Evolutionary conservation across 2,113 vertebrate genomes (phyloP).

Genomic region (Aegotheles bennettii): DNA sequence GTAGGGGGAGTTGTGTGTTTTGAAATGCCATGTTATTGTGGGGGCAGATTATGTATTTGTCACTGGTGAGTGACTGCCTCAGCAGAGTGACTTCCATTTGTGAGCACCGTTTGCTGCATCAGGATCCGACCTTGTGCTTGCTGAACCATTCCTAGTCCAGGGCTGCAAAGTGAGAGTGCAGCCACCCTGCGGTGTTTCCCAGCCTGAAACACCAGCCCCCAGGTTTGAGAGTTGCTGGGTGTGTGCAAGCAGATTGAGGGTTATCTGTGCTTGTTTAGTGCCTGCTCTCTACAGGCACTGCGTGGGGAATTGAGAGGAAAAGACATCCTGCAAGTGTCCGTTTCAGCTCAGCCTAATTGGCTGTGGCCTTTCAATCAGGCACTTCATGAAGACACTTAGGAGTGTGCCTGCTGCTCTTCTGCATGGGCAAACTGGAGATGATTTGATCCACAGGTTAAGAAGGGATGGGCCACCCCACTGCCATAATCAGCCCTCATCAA

Average conservation of each 20-base stretch:
- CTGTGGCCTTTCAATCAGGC: conserved; percentile 50
- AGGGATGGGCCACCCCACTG: not conserved
- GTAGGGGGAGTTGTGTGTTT: not conserved
- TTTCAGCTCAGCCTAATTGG: conserved; percentile 45
- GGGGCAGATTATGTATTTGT: not conserved
- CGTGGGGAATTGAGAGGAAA: not conserved
- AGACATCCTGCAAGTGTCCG: conserved; percentile 16
- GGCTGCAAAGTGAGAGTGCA: not conserved
- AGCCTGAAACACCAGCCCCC: fast-evolving
- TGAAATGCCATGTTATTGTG: not conserved
- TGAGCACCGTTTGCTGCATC: not conserved
- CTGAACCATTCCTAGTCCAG: not conserved
- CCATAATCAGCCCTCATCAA: conserved; percentile 44
- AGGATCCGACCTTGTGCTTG: fast-evolving
- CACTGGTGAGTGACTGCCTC: not conserved
- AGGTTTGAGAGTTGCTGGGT: not conserved
- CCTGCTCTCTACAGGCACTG: not conserved
- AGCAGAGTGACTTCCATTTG: not conserved
- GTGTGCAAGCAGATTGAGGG: not conserved
- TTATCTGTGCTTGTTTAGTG: not conserved
- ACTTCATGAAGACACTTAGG: conserved; percentile 36
- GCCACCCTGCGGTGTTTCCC: fast-evolving
- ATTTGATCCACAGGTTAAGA: conserved; percentile 5
- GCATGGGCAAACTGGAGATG: conserved; percentile 31
- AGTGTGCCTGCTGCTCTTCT: conserved; percentile 43